A percentile compares a stretch with the other conserved stretches of the same genome.
These are phyloP conservation scores for Columbina picui DNA, from an alignment of 2,113 vertebrate genomes.

Conservation along the genomic window DNA sequence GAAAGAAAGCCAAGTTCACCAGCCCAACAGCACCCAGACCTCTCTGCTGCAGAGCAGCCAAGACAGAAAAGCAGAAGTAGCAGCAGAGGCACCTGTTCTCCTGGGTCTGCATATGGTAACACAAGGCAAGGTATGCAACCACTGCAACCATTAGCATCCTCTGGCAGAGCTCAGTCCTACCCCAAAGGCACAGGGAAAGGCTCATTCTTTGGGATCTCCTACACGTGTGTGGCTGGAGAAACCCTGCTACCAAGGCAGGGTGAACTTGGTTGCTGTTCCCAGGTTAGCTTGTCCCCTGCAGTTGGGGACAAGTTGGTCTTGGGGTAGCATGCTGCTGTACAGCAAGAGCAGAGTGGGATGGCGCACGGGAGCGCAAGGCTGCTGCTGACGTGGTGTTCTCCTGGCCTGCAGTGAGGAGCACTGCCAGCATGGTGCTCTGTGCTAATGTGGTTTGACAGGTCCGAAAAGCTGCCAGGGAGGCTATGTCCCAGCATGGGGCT, in stretches of 20 bases:
- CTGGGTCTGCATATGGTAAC: background rate
- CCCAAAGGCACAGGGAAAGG: background rate
- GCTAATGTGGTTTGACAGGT: background rate
- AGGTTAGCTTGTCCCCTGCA: background rate
- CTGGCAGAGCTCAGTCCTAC: background rate
- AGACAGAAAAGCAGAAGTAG: background rate
- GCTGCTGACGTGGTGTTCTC: background rate
- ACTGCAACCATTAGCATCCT: background rate
- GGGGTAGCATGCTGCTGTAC: background rate
- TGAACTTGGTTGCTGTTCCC: background rate
- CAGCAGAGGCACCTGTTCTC: background rate
- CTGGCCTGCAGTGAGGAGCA: background rate
- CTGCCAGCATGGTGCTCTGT: background rate
- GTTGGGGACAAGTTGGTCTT: background rate
- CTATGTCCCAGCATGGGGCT: rapidly evolving
- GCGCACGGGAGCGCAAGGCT: background rate
- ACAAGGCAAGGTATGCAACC: rapidly evolving
- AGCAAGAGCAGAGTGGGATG: background rate
- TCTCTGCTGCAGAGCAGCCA: background rate
- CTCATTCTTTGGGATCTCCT: background rate
- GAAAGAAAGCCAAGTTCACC: background rate
- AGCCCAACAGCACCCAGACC: background rate
- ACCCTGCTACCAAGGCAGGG: background rate
- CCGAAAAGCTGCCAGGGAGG: background rate
- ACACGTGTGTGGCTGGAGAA: background rate